These are phyloP conservation scores for Gulo gulo DNA, from an alignment of 2,113 vertebrate species.

Conservation along the genomic window DNA sequence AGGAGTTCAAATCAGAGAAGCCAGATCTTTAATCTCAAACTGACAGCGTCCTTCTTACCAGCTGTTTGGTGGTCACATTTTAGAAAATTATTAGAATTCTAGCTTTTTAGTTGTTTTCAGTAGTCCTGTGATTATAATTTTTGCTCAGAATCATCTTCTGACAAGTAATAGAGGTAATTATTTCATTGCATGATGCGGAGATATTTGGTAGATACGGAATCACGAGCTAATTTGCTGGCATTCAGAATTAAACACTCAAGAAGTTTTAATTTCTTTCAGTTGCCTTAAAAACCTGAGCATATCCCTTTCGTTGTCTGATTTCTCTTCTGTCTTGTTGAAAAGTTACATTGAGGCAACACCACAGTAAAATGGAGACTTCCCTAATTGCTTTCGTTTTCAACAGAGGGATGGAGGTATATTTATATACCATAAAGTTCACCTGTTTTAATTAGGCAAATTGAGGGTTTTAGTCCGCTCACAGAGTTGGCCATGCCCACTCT, in stretches of 20 bases:
- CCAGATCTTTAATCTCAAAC: background rate
- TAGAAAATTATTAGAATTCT: background rate
- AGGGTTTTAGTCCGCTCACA: background rate
- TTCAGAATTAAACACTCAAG: background rate
- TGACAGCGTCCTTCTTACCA: no score
- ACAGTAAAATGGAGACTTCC: background rate
- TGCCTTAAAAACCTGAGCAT: no score
- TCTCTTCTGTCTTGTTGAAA: background rate
- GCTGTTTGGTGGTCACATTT: no score
- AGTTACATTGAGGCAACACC: background rate
- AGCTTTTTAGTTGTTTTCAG: background rate
- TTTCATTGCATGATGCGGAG: background rate
- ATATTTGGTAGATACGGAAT: background rate
- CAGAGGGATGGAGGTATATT: background rate
- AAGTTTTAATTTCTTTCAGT: background rate
- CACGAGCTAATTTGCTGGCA: background rate
- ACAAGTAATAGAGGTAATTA: background rate
- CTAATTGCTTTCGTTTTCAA: background rate
- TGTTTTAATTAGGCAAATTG: background rate
- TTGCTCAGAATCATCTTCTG: background rate
- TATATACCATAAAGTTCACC: background rate
- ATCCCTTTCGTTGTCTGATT: background rate
- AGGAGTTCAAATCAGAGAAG: background rate
- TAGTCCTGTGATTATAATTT: background rate
- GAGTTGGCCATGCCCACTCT: rapidly evolving